phyloP scores from a whole-genome alignment of 2,888 invertebrate genomes.

The Prenolepis imparis region DNA sequence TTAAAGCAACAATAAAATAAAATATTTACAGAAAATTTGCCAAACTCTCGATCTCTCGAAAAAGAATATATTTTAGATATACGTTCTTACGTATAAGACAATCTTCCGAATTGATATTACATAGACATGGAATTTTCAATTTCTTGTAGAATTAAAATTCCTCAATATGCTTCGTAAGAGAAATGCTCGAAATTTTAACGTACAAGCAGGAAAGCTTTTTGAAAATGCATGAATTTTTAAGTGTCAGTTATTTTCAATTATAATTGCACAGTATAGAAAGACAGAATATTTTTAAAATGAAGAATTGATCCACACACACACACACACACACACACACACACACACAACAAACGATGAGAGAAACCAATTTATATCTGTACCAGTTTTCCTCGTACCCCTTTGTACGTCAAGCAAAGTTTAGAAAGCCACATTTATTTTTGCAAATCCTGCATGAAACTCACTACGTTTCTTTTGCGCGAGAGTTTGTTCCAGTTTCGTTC shows the following conservation, averaged over 20 bases:
- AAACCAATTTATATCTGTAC: conserved; percentile 25
- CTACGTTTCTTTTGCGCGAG: conserved; percentile 39
- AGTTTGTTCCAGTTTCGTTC: conserved; percentile 53
- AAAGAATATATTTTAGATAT: not conserved
- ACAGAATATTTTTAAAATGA: not conserved
- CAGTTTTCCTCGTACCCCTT: conserved; percentile 8
- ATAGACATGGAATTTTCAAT: not conserved
- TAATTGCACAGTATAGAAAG: not conserved
- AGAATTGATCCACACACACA: not conserved
- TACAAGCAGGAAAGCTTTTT: not conserved
- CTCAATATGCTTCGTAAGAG: not conserved
- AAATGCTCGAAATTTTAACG: not conserved
- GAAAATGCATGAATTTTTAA: conserved; percentile 12
- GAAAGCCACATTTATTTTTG: conserved; percentile 54
- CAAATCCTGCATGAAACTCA: conserved; percentile 38
- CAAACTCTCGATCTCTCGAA: not conserved
- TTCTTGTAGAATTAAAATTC: conserved; percentile 8
- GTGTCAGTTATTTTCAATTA: not conserved
- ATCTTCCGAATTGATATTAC: not conserved
- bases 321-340: too few species aligned
- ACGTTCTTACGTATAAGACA: not conserved
- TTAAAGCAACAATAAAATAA: not conserved
- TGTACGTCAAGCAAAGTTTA: conserved; percentile 45
- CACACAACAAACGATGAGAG: not conserved
- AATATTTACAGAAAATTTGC: not conserved